Conservation (phyloP, 2,113 vertebrate genomes). For the Uropsilus gracilis region DNA sequence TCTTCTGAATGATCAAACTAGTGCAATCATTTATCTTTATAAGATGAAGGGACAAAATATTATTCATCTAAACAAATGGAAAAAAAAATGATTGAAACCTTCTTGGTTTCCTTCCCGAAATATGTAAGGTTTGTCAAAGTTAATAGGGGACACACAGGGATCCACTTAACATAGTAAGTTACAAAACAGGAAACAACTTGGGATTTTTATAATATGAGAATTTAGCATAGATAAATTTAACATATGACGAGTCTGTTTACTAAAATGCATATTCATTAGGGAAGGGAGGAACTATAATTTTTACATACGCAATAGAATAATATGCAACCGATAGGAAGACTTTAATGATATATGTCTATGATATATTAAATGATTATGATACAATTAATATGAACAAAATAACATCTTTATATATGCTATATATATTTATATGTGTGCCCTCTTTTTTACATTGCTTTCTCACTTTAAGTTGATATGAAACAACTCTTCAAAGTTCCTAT, state of each 20-base stretch:
- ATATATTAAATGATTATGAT: background rate
- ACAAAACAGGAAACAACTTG: background rate
- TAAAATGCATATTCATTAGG: background rate
- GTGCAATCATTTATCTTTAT: background rate
- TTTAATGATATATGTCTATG: background rate
- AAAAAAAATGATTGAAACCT: background rate
- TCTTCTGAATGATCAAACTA: background rate
- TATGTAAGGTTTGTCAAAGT: background rate
- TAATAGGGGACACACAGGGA: background rate
- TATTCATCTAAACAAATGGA: background rate
- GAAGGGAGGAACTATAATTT: background rate
- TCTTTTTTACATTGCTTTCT: background rate
- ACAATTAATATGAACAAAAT: background rate
- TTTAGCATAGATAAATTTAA: background rate
- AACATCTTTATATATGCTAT: background rate
- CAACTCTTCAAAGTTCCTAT: background rate
- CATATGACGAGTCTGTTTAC: too few relatives aligned
- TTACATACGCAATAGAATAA: background rate
- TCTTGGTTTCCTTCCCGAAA: background rate
- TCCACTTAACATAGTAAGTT: background rate
- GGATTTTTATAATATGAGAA: background rate
- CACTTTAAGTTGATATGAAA: background rate
- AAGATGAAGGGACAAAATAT: background rate
- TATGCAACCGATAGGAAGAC: background rate
- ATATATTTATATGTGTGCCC: background rate